These are phyloP conservation scores for Nanorana parkeri DNA, from an alignment of 2,113 vertebrate species.

Conservation along the genomic window DNA sequence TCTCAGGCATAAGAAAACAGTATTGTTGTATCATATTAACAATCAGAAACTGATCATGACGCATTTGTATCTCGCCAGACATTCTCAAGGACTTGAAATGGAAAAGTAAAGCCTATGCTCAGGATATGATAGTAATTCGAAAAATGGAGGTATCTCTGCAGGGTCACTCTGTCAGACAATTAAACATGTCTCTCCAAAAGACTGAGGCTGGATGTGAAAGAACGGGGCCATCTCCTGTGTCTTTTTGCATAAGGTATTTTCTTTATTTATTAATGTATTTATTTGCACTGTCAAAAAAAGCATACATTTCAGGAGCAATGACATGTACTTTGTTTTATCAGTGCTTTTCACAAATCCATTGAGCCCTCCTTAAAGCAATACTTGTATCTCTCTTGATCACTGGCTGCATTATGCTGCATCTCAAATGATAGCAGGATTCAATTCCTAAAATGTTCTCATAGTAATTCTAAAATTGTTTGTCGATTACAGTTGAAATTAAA, in stretches of 20 bases:
- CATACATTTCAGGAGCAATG: not conserved
- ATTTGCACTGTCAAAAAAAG: not conserved
- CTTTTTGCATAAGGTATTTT: slow-evolving; percentile 72
- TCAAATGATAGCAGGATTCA: not conserved
- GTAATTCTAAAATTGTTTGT: slow-evolving; percentile 1
- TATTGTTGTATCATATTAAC: not conserved
- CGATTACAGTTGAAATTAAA: not conserved
- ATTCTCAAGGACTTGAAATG: slow-evolving; percentile 82
- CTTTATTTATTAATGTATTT: slow-evolving; percentile 62
- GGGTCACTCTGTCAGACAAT: slow-evolving; percentile 68
- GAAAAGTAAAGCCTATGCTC: slow-evolving; percentile 81
- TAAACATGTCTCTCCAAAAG: slow-evolving; percentile 71
- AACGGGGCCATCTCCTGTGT: slow-evolving; percentile 57
- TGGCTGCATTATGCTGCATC: slow-evolving; percentile 13
- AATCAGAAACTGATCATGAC: slow-evolving; percentile 73
- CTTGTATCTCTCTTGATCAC: not conserved
- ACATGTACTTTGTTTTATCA: not conserved
- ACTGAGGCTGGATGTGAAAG: slow-evolving; percentile 66
- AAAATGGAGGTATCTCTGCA: slow-evolving; percentile 74
- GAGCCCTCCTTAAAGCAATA: slow-evolving; percentile 15
- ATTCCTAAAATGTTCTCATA: slow-evolving; percentile 16
- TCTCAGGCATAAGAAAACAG: not conserved
- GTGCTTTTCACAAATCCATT: not conserved
- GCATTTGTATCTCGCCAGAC: slow-evolving; percentile 86
- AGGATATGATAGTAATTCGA: slow-evolving; percentile 75